Evolutionary conservation across 1,140 invertebrate genomes (phyloP), one percentile per base, ranked within the genome.

Genomic region (Lycorma delicatula): DNA sequence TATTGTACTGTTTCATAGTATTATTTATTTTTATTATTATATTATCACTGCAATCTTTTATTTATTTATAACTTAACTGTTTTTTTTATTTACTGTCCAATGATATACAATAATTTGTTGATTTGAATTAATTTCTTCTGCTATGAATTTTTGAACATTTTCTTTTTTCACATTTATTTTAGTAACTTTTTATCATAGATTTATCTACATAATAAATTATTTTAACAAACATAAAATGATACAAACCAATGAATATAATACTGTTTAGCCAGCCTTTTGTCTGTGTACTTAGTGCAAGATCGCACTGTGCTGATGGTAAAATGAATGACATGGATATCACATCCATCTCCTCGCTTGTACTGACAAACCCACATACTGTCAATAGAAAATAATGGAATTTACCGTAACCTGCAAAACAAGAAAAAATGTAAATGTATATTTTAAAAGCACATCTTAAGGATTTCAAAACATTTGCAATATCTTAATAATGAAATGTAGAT

Each of bases 261-360:
- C 72, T 72, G 71, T 88, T 89, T 58, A 90, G 82, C 87, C 87
- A 91, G 75, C 92, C 86, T 81, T 93, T 95, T 48, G 88, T 86
- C 52, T 83, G 77, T 16, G 91, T 91, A 64, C 84, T 86, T 67
- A 96, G 80, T 41, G 91, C 75, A 66, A 97, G 78, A 74, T 96
- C 92, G 79, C 91, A 93, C 75, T 93, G 84, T 51, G 92, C 91
- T 61, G 90, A 89, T 31, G 93, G 92, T 46, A 97, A 74, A 67
- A 96, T 88, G 79, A 95, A 95, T 53, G 91, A 91, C 84, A 93
- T 90, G 48, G 91, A 92, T 66, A 93, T 91, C 72, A 96, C 86
- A 75, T 95, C 92, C 81, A 96, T 93, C 76, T 94, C 91, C 78
- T 96, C 91, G 70, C 89, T 92, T 41, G 91, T 93, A 74, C 91